These are phyloP conservation scores for Gallinago solitaria DNA, from an alignment of 2,797 vertebrate genomes.

Conservation along the genomic window DNA sequence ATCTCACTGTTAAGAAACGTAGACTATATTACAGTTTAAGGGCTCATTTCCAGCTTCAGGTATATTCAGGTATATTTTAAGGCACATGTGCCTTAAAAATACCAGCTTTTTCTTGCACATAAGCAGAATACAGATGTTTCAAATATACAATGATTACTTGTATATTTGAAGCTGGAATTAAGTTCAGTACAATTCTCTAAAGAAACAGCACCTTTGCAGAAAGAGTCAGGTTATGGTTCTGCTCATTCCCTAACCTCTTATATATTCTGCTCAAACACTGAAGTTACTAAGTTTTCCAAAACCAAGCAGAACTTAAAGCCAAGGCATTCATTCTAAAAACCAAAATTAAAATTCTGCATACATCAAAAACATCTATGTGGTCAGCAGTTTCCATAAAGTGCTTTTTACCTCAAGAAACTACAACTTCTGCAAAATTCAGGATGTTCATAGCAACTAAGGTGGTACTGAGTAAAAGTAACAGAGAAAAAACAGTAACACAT, in stretches of 20 bases:
- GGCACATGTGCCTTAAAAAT: not conserved
- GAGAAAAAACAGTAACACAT: not conserved
- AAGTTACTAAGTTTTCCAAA: conserved; percentile 35
- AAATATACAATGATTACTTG: conserved; percentile 34
- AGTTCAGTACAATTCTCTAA: not conserved
- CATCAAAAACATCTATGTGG: not conserved
- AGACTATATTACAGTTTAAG: not conserved
- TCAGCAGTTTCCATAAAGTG: conserved; percentile 17
- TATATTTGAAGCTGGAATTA: conserved; percentile 13
- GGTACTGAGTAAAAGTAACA: not conserved
- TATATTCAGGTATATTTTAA: not conserved
- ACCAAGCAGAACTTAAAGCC: conserved; percentile 31
- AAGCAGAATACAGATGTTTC: conserved; percentile 30
- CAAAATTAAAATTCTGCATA: conserved; percentile 15
- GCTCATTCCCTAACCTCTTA: not conserved
- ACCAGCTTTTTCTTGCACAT: not conserved
- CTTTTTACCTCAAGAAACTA: not conserved
- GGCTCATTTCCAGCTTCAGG: not conserved
- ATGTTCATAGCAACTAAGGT: not conserved
- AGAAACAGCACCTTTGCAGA: conserved; percentile 16
- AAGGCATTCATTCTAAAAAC: not conserved
- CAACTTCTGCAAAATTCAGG: not conserved
- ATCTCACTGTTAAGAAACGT: conserved; percentile 28
- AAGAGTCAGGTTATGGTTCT: not conserved
- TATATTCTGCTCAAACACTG: not conserved